Conservation (phyloP, 2,113 vertebrate genomes). For the Anseranas semipalmata region DNA sequence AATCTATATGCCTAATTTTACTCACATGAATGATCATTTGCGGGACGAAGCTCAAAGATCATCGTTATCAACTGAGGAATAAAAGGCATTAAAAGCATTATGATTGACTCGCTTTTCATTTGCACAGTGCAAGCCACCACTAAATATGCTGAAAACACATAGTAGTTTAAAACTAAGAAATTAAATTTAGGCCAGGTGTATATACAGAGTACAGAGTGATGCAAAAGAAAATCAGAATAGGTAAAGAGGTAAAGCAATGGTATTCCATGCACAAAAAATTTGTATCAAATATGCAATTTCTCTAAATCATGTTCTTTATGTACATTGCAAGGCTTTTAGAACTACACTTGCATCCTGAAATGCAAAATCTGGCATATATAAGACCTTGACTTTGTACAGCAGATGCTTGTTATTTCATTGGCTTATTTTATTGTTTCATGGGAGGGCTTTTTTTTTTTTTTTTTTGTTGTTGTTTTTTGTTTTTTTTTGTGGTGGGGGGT, state of each 20-base stretch:
- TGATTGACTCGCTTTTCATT: constrained; percentile 1
- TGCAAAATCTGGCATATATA: background rate
- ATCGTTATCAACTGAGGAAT: background rate
- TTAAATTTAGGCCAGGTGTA: background rate
- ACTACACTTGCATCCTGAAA: background rate
- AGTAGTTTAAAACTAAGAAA: background rate
- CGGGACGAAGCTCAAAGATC: background rate
- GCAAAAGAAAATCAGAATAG: background rate
- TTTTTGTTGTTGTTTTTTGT: too few species aligned
- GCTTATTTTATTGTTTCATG: background rate
- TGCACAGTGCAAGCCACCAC: background rate
- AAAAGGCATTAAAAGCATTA: background rate
- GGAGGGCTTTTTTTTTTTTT: background rate
- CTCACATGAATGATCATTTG: background rate
- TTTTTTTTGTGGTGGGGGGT: background rate
- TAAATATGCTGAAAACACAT: background rate
- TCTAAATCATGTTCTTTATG: background rate
- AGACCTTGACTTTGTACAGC: background rate
- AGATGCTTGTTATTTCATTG: background rate
- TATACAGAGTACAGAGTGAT: background rate
- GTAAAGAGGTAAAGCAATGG: background rate
- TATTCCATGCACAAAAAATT: background rate
- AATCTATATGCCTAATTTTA: constrained; percentile 1
- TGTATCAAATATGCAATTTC: background rate
- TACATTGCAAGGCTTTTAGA: background rate